A percentile compares a stretch with the other conserved stretches of the same genome.
Conservation (phyloP, 35 echinoderm and acorn worm genomes). For the Heliocidaris tuberculata region DNA sequence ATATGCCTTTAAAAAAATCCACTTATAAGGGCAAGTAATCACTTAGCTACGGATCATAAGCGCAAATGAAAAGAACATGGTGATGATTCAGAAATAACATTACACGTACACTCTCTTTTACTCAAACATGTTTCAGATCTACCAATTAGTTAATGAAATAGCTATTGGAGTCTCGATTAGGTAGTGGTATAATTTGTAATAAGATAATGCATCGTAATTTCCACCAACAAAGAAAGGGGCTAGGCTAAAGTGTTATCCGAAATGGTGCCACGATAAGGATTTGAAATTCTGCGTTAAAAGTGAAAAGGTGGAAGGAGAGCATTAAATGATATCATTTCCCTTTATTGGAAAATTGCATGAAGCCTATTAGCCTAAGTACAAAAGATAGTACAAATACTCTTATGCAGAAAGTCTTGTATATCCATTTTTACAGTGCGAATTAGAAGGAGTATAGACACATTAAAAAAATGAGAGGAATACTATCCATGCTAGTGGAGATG, state of each 20-base stretch:
- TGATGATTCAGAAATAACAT: not conserved
- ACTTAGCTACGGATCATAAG: not conserved
- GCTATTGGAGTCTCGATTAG: not conserved
- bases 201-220: not conserved
- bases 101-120: not conserved
- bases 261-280: too few species aligned
- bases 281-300: not conserved
- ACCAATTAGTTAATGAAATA: not conserved
- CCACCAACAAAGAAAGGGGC: not conserved
- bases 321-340: not conserved
- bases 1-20: not conserved
- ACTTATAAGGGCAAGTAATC: not conserved
- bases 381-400: too few species aligned
- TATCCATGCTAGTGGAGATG: too few species aligned
- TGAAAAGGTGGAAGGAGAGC: not conserved
- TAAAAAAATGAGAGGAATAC: too few species aligned
- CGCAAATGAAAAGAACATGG: not conserved
- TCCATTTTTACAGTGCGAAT: too few species aligned
- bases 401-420: too few species aligned
- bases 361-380: too few species aligned
- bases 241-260: too few species aligned
- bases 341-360: not conserved
- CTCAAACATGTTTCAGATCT: not conserved
- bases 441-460: too few species aligned
- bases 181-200: not conserved